Percentiles rank a stretch among this genome's conserved stretches.
Conservation (phyloP, 2,888 invertebrate species). For the Synergus japonicus region DNA sequence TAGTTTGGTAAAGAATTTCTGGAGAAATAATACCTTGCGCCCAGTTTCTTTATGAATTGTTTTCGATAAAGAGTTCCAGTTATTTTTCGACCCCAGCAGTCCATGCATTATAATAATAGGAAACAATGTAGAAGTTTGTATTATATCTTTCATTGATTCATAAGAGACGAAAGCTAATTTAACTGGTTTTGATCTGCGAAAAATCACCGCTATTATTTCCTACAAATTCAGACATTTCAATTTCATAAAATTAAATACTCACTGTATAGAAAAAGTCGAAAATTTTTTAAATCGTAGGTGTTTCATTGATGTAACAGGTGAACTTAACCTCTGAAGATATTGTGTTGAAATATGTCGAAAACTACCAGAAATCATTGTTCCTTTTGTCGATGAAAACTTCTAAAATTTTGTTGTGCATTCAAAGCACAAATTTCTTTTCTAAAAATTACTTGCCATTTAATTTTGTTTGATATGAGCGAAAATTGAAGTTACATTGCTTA, state of each 20-base stretch:
- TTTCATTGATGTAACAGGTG: constrained; percentile 23
- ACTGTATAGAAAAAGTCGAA: background rate
- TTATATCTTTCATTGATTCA: constrained; percentile 79
- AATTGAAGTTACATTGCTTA: background rate
- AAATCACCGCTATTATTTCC: background rate
- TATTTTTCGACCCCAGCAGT: constrained; percentile 90
- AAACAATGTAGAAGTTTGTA: constrained; percentile 67
- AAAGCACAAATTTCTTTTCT: background rate
- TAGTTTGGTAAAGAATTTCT: background rate
- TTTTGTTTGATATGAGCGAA: background rate
- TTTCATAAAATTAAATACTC: constrained; percentile 3
- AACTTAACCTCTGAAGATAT: constrained; percentile 9
- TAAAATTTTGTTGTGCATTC: background rate
- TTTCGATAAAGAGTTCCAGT: constrained; percentile 91
- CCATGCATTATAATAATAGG: constrained; percentile 94
- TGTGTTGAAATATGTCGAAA: constrained; percentile 8
- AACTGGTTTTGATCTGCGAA: constrained; percentile 76
- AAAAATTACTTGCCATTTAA: background rate
- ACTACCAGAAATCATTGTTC: constrained; percentile 16
- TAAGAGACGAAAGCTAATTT: constrained; percentile 85
- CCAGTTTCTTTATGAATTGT: constrained; percentile 82
- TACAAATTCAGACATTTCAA: background rate
- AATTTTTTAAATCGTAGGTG: background rate
- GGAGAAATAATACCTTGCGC: constrained; percentile 78
- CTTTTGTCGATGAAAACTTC: background rate